Conservation (phyloP, 2,888 invertebrate genomes). For the Callyntrura sp. region DNA sequence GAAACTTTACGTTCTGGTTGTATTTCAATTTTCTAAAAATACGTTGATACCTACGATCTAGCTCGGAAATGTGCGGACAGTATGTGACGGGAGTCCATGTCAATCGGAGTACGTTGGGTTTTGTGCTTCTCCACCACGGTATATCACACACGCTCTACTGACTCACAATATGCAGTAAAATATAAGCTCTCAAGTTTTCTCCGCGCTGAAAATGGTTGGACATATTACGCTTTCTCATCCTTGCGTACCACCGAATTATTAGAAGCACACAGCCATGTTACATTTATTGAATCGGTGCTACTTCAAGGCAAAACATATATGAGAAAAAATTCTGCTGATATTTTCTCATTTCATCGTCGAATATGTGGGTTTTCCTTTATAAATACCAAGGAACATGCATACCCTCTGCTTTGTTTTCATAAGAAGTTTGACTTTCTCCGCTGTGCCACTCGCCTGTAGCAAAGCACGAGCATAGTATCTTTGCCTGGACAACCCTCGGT, state of each 20-base stretch:
- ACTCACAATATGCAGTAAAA: background rate
- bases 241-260: too few relatives aligned
- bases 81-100: too few relatives aligned
- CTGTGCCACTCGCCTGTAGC: constrained; percentile 10
- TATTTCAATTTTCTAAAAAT: background rate
- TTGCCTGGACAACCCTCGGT: constrained; percentile 34
- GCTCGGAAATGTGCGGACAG: background rate
- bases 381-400: background rate
- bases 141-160: background rate
- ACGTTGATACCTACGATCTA: background rate
- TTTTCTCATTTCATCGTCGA: background rate
- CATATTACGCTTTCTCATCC: background rate
- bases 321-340: constrained; percentile 44
- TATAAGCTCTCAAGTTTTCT: constrained; percentile 1
- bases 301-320: constrained; percentile 35
- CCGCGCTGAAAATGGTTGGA: background rate
- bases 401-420: constrained; percentile 48
- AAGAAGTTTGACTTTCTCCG: constrained; percentile 23
- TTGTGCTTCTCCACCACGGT: too few relatives aligned
- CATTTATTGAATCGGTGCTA: constrained; percentile 26
- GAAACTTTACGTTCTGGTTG: background rate
- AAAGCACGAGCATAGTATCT: constrained; percentile 10
- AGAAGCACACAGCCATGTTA: constrained; percentile 19
- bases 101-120: background rate
- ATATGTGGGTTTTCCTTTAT: constrained; percentile 41